phyloP scores from a whole-genome alignment of 2,113 vertebrate species.

The Pan paniscus region DNA sequence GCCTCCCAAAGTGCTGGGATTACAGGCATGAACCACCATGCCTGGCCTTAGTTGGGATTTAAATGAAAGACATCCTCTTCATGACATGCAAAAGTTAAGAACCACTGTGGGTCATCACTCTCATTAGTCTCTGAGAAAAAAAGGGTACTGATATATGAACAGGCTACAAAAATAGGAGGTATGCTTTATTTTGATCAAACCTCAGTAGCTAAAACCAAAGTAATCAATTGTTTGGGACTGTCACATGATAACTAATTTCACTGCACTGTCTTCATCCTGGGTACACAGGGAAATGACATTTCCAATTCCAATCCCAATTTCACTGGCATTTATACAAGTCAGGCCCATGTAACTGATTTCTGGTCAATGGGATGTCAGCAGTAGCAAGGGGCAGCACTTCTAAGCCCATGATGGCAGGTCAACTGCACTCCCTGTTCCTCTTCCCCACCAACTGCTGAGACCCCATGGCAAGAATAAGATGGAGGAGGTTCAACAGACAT shows the following conservation, averaged over 20 bases:
- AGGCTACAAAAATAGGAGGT: not conserved
- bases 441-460: not conserved
- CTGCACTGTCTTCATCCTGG: not conserved
- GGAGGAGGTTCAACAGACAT: not conserved
- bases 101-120: not conserved
- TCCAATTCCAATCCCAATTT: not conserved
- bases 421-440: not conserved
- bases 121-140: not conserved
- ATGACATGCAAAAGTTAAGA: not conserved
- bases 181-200: not conserved
- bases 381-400: not conserved
- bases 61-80: not conserved
- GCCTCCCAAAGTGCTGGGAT: too few species aligned
- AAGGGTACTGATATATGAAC: not conserved
- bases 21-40: too few species aligned
- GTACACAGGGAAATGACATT: not conserved
- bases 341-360: not conserved
- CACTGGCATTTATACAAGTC: too few species aligned
- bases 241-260: not conserved
- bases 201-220: not conserved
- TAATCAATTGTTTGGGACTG: rapidly evolving
- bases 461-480: not conserved
- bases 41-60: not conserved
- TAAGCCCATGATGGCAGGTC: not conserved
- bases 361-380: not conserved